These are phyloP conservation scores for Gopherus flavomarginatus DNA, from an alignment of 2,113 vertebrate genomes.

Conservation along the genomic window DNA sequence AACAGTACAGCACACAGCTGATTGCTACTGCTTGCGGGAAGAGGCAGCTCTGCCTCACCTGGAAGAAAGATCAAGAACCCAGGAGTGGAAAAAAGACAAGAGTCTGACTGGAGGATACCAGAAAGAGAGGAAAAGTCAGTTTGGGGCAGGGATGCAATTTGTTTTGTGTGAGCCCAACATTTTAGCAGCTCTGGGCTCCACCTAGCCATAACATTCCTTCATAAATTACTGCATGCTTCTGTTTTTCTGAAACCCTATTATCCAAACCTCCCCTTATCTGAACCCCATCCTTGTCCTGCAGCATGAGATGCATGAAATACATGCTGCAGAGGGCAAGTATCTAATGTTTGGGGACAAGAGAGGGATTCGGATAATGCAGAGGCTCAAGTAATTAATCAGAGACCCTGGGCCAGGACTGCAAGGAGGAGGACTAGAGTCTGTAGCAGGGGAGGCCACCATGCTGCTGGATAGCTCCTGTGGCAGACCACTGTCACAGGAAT, in stretches of 20 bases:
- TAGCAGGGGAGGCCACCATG: not conserved
- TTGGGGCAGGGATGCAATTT: not conserved
- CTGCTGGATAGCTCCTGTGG: not conserved
- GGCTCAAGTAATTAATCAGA: not conserved
- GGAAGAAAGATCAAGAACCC: not conserved
- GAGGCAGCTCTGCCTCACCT: not conserved
- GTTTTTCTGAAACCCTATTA: not conserved
- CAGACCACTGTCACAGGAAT: too few relatives aligned
- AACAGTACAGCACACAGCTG: not conserved
- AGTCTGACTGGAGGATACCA: not conserved
- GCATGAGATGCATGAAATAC: not conserved
- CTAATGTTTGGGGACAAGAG: not conserved
- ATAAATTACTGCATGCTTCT: not conserved
- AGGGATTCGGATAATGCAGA: not conserved
- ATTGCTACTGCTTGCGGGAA: not conserved
- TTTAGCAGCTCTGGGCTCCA: not conserved
- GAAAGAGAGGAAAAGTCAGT: conserved; percentile 10
- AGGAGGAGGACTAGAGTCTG: too few relatives aligned
- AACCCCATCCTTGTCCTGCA: not conserved
- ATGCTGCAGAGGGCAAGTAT: not conserved
- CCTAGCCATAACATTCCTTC: not conserved
- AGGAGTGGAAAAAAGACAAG: not conserved
- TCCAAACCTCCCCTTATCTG: not conserved
- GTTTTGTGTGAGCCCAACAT: not conserved
- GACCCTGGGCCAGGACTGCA: not conserved